These are phyloP conservation scores for Rafetus swinhoei DNA, from an alignment of 2,113 vertebrate genomes.

Conservation along the genomic window DNA sequence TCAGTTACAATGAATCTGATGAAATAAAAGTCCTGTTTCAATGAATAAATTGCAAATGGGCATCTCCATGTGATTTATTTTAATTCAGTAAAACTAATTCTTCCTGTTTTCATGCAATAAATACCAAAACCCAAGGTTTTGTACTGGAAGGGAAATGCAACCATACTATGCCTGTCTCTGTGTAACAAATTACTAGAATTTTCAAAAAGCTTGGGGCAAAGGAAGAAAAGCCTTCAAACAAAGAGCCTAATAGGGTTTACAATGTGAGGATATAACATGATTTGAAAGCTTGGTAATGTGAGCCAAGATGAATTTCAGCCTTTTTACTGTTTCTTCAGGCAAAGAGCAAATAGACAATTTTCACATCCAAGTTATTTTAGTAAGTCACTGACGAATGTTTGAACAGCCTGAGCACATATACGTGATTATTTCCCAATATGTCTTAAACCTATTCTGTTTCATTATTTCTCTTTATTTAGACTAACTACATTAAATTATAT, in stretches of 20 bases:
- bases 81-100: neutral
- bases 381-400: slow-evolving; percentile 6
- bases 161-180: neutral
- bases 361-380: neutral
- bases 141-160: neutral
- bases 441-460: neutral
- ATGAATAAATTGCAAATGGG: neutral
- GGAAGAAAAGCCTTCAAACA: slow-evolving; percentile 3
- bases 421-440: neutral
- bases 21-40: neutral
- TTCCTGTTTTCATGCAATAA: neutral
- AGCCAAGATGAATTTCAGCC: slow-evolving; percentile 7
- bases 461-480: neutral
- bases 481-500: neutral
- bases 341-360: neutral
- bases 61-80: neutral
- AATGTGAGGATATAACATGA: neutral
- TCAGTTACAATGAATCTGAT: neutral
- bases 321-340: neutral
- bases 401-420: neutral
- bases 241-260: neutral
- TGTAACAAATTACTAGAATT: slow-evolving; percentile 7
- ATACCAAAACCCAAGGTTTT: neutral
- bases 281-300: neutral
- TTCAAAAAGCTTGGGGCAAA: slow-evolving; percentile 18